Percentiles rank a stretch among this genome's conserved stretches.
phyloP scores from a whole-genome alignment of 2,797 vertebrate genomes.

The Bovichtus diacanthus region DNA sequence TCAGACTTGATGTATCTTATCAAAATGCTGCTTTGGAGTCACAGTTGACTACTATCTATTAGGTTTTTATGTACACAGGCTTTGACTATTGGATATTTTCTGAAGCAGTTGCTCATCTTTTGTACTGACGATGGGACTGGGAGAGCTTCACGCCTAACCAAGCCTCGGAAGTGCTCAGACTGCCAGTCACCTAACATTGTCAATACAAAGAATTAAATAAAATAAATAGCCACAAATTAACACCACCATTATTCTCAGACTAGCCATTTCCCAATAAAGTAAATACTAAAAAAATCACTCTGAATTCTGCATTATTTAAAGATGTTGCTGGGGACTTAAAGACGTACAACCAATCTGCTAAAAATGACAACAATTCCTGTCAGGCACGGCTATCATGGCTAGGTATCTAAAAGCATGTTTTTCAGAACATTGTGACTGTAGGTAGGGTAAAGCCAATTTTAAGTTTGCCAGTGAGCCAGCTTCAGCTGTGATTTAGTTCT shows the following conservation, averaged over 20 bases:
- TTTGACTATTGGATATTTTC: slow-evolving; percentile 9
- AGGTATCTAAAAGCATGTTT: slow-evolving; percentile 2
- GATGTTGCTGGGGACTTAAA: not conserved
- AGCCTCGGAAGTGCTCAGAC: not conserved
- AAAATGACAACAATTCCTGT: slow-evolving; percentile 23
- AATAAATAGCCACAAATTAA: slow-evolving; percentile 8
- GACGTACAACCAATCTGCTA: not conserved
- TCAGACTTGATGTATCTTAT: slow-evolving; percentile 23
- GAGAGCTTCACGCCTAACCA: not conserved
- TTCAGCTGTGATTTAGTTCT: slow-evolving; percentile 52
- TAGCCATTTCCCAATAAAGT: not conserved
- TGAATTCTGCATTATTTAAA: not conserved
- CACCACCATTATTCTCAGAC: not conserved
- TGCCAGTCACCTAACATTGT: not conserved
- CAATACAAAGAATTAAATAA: not conserved
- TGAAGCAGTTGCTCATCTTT: slow-evolving; percentile 4
- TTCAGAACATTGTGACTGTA: slow-evolving; percentile 18
- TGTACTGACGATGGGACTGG: slow-evolving; percentile 1
- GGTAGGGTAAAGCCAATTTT: slow-evolving; percentile 45
- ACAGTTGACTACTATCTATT: slow-evolving; percentile 21
- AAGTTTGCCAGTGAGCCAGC: slow-evolving; percentile 43
- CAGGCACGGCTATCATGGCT: not conserved
- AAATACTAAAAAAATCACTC: not conserved
- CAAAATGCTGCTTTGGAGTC: slow-evolving; percentile 31
- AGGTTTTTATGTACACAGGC: slow-evolving; percentile 1